Evolutionary conservation across 1,140 invertebrate species (phyloP), one percentile per base, ranked within the genome.

Genomic region (Drosophila mojavensis): DNA sequence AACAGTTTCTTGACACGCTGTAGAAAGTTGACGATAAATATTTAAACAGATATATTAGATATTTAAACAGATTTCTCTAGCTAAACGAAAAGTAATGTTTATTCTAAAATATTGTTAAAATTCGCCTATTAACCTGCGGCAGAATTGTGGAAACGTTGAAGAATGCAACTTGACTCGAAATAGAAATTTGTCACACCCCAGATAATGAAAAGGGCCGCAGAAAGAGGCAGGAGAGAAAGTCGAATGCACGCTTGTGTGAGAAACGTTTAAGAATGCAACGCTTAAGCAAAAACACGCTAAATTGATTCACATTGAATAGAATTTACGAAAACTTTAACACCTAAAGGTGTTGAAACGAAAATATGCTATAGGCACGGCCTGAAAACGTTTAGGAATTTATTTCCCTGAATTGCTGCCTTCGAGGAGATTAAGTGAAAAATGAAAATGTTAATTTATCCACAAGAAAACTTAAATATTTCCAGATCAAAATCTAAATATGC

Each of bases 11-110:
- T 50, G 30, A 36, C 59, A 62, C 30, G 30, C 59, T 62, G 33
- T 50, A 9, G 3, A 50, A 7, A 33, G 7, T 30, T 10, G 10
- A 15, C 0, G 11, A 4, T 26, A 65, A 55, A 71, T 67, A 65
- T 71, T 70, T 39, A 41, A 39, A 56, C 51, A 68, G 55, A 33
- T 69, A 15, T 60, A 36, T 24, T 11, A 53, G 13, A 45, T 50
- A 48, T 48, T 62, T 50, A 13, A 60, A 60, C 43, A 60, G 58
- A 48, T 20, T 36, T 15, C n/a, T n/a, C 17, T 11, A 20, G 15
- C 4, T 36, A 36, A 55, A 11, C 7, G 13, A 17, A 9, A 5
- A 54, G 36, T 15, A 4, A 55, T 54, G 51, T 17, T 10, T 9
- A 33, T 10, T 10, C 20, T 39, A 4, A 24, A 20, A 17, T 33